Evolutionary conservation across 53 echinoderm and acorn worm species (phyloP), one percentile per base, ranked within the genome.

Genomic region (Antedon mediterranea): DNA sequence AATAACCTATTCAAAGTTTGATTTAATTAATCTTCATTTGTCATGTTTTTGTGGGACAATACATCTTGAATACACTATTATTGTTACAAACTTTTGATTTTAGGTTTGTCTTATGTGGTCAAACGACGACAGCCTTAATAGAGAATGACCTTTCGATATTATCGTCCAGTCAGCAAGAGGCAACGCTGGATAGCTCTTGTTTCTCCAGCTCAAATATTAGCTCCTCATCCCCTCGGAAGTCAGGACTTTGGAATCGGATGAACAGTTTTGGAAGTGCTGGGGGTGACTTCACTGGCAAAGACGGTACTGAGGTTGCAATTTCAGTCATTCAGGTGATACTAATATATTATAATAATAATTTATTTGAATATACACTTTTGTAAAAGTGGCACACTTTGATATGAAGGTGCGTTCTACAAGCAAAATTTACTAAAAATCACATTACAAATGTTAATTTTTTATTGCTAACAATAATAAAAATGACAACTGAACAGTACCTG

Each of bases 41-140:
- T n/a, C n/a, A n/a, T n/a, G n/a, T n/a, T n/a, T n/a, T n/a, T n/a
- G n/a, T n/a, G n/a, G n/a, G n/a, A n/a, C n/a, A n/a, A n/a, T n/a
- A n/a, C n/a, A n/a, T n/a, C n/a, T n/a, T n/a, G n/a, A n/a, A n/a
- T n/a, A n/a, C n/a, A n/a, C n/a, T n/a, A n/a, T n/a, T n/a, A n/a
- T n/a, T 37, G 37, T 37, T 37, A 37, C 37, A 4, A 37, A 37
- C 37, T 6, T 37, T 37, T 37, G 4, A 37, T 37, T 37, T 6
- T 28, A 93, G 92, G 78, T 98, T 98, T 79, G 83, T 98, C 0
- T 84, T 98, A 18, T 98, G 92, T 34, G 92, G 98, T 6, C 92
- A 98, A 79, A 92, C 94, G 31, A 91, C 89, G 57, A 94, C 94
- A 0, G 91, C 84, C 34, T 72, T 89, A 9, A 85, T 91, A 30